Conservation (phyloP, 2,113 vertebrate species). For the Ornithorhynchus anatinus region DNA sequence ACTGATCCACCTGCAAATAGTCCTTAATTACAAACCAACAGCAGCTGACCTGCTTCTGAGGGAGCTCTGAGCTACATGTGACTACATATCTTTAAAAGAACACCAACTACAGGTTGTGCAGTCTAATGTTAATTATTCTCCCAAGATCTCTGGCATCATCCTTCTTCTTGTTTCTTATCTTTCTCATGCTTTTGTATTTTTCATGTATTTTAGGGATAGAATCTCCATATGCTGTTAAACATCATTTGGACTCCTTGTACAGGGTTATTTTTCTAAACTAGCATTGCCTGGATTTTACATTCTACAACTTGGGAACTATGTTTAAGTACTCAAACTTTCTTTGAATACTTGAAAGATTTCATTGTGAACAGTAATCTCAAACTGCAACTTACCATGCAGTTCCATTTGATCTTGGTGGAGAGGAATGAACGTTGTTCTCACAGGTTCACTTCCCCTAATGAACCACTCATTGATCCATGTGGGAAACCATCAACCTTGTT, state of each 20-base stretch:
- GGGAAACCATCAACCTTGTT: slow-evolving; percentile 45
- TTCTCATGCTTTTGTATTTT: not conserved
- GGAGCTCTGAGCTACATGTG: too few species aligned
- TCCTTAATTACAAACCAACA: too few species aligned
- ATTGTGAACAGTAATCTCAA: not conserved
- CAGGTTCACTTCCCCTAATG: slow-evolving; percentile 22
- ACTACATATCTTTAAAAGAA: too few species aligned
- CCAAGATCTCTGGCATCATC: not conserved
- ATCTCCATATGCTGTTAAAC: not conserved
- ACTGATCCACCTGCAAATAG: too few species aligned
- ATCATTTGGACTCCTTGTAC: not conserved
- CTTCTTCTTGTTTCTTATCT: not conserved
- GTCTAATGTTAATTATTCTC: not conserved
- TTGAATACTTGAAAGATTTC: not conserved
- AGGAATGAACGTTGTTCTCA: not conserved
- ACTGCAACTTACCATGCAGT: not conserved
- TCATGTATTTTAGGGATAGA: not conserved
- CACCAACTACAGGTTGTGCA: too few species aligned
- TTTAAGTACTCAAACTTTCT: slow-evolving; percentile 18
- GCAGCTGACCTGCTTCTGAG: too few species aligned
- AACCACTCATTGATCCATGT: slow-evolving; percentile 39
- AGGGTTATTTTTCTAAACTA: not conserved
- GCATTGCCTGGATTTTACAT: not conserved
- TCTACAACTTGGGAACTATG: not conserved
- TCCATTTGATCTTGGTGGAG: slow-evolving; percentile 44